Base-by-base conservation (phyloP, 1,140 invertebrate species). In the Cydia amplana region DNA sequence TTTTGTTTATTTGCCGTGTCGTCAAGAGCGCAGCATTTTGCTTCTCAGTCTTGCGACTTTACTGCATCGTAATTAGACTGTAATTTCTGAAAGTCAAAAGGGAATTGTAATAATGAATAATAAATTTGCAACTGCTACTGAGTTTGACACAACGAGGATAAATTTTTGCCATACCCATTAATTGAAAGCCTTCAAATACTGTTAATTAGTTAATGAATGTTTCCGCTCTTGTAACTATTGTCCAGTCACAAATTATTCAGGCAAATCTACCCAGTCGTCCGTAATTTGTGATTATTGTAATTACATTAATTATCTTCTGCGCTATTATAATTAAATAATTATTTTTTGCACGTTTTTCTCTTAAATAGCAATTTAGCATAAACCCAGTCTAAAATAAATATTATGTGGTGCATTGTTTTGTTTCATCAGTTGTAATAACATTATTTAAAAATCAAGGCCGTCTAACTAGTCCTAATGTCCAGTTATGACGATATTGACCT, bases 401-500 rank as follows among this genome's bases (percentile, higher is more conserved):
- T 10, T 43, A 43, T 43, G 40, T 14, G 16, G 16, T 51, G 46
- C 46, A 51, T 51, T 51, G 49, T 51, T 51, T 51, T n/a, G n/a
- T 51, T 51, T 1, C 12, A 49, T 51, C 12, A 55, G 51, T 18
- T 55, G 18, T 60, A 23, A 5, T 60, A 46, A 46, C 9, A 4
- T 70, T 70, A 9, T 16, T 70, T 43, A 43, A 43, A 70, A 70
- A 40, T 18, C 65, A 70, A 43, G 65, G 65, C 32, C 32, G 7
- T 43, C 36, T 40, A n/a, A 70, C 65, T 70, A 36, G 32, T 70
- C 32, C 5, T 70, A 70, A 70, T 70, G 65, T 40, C 65, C 65
- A 36, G 65, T 70, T 70, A 43, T 70, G 18, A 70, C 65, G 36
- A 36, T 70, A 70, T 70, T 70, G 36, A 70, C 65, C 65, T 70